phyloP scores from a whole-genome alignment of 2,113 vertebrate species.

The Cyanoderma ruficeps region DNA sequence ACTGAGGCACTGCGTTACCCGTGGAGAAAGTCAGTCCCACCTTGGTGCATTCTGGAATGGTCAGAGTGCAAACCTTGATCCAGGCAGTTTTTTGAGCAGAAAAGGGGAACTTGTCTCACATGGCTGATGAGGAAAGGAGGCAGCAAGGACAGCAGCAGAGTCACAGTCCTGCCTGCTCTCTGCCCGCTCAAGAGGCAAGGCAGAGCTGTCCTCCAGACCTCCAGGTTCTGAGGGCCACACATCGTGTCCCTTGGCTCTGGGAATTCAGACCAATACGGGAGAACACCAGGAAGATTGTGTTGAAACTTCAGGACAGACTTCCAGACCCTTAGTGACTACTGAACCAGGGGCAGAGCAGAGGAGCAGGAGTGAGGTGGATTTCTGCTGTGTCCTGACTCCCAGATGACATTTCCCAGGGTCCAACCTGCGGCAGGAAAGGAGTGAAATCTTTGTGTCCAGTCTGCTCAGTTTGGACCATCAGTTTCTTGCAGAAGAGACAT shows the following conservation, averaged over 20 bases:
- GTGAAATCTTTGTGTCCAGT: background rate
- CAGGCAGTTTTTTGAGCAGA: background rate
- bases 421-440: background rate
- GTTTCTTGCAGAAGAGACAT: background rate
- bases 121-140: background rate
- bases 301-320: background rate
- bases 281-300: background rate
- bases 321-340: background rate
- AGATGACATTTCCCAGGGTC: background rate
- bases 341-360: background rate
- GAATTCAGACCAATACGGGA: background rate
- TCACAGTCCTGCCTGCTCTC: background rate
- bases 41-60: background rate
- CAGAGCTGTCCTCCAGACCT: background rate
- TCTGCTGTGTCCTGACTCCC: background rate
- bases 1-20: background rate
- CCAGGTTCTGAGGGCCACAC: accelerated
- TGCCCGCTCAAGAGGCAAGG: background rate
- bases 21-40: background rate
- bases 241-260: background rate
- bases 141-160: background rate
- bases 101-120: background rate
- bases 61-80: background rate
- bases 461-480: background rate
- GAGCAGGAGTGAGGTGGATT: background rate